Conservation (phyloP, 1,140 invertebrate species). For the Caenorhabditis latens region DNA sequence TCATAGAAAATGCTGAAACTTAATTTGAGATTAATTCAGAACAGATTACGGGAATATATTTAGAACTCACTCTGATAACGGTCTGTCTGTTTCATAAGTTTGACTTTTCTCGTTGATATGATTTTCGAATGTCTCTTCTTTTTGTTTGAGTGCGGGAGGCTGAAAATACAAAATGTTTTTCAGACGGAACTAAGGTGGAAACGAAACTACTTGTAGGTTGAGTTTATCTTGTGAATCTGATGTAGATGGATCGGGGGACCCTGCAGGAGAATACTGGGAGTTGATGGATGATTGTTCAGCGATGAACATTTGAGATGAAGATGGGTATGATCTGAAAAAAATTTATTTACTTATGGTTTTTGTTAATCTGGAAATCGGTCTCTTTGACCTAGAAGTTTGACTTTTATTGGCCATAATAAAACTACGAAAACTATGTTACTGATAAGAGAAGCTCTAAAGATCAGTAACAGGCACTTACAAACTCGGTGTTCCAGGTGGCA, state of each 20-base stretch:
- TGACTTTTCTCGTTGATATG: background rate
- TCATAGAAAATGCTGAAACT: constrained; percentile 44
- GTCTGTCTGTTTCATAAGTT: background rate
- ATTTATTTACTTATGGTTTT: too few relatives aligned
- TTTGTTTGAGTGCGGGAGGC: constrained; percentile 16
- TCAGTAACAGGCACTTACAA: background rate
- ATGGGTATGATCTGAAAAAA: constrained; percentile 16
- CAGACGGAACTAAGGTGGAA: background rate
- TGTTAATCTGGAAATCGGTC: too few relatives aligned
- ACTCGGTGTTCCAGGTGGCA: background rate
- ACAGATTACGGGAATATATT: background rate
- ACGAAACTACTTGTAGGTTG: constrained; percentile 40
- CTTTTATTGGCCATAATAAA: too few relatives aligned
- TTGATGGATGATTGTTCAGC: constrained; percentile 4
- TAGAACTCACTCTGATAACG: constrained; percentile 28
- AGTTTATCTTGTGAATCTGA: background rate
- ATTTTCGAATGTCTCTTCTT: constrained; percentile 19
- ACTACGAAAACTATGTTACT: too few relatives aligned
- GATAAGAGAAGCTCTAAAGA: too few relatives aligned
- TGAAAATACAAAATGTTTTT: background rate
- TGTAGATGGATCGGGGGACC: background rate
- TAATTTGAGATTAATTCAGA: background rate
- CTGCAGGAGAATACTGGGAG: background rate
- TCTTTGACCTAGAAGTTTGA: too few relatives aligned
- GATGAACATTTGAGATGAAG: constrained; percentile 6